phyloP scores from a whole-genome alignment of 2,113 vertebrate genomes.

The Myotis lucifugus region DNA sequence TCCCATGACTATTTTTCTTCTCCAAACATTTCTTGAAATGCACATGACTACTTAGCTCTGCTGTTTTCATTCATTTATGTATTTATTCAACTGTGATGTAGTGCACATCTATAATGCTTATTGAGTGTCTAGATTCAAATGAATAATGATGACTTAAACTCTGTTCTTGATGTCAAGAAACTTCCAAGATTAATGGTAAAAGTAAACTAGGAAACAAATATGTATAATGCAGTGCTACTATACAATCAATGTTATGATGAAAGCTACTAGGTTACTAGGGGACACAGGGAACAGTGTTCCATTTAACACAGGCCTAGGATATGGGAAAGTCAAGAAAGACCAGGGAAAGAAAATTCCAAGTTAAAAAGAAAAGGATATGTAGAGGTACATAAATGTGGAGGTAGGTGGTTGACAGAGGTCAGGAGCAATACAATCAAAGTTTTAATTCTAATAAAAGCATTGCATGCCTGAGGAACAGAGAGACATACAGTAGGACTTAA shows the following conservation, averaged over 20 bases:
- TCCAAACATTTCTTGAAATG: background rate
- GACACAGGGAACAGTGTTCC: background rate
- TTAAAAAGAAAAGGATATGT: background rate
- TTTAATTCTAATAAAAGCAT: background rate
- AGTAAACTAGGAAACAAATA: background rate
- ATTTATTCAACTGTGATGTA: background rate
- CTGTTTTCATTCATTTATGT: background rate
- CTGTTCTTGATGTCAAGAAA: background rate
- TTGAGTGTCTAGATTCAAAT: background rate
- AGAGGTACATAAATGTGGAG: background rate
- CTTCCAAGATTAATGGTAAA: background rate
- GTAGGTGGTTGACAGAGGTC: background rate
- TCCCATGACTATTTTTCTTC: background rate
- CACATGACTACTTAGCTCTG: background rate
- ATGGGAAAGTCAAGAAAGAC: background rate
- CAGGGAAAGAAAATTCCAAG: background rate
- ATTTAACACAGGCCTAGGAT: background rate
- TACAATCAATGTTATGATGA: background rate
- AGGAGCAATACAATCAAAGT: background rate
- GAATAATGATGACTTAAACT: constrained; percentile 7
- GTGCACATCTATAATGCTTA: constrained; percentile 25
- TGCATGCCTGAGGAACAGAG: background rate
- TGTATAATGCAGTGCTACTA: background rate
- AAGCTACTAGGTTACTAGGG: background rate
- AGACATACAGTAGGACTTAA: background rate